These are phyloP conservation scores for Collichthys lucidus DNA, from an alignment of 2,113 vertebrate genomes.

Conservation along the genomic window DNA sequence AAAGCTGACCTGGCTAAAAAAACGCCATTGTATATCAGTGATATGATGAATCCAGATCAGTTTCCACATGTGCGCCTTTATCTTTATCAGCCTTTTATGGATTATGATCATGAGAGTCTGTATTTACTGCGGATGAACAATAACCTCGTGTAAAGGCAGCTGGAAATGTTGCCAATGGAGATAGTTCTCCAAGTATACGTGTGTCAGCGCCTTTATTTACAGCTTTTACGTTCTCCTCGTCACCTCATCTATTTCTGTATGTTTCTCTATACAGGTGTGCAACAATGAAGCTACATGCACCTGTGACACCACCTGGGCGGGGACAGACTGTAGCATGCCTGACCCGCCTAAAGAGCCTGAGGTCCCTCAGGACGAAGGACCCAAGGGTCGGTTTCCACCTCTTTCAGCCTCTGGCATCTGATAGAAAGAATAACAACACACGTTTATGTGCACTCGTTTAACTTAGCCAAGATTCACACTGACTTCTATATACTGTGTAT, in stretches of 20 bases:
- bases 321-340: constrained; percentile 98
- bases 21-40: background rate
- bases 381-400: constrained; percentile 93
- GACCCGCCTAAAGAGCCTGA: constrained; percentile 90
- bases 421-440: constrained; percentile 33
- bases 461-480: constrained; percentile 22
- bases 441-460: constrained; percentile 14
- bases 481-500: constrained; percentile 28
- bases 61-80: background rate
- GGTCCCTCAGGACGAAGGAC: constrained; percentile 89
- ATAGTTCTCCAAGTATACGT: constrained; percentile 6
- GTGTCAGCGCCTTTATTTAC: constrained; percentile 37
- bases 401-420: constrained; percentile 24
- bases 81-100: background rate
- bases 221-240: background rate
- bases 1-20: background rate
- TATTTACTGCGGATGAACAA: background rate
- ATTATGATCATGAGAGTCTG: background rate
- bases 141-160: background rate
- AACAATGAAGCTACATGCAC: constrained; percentile 99
- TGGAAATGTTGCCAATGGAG: background rate
- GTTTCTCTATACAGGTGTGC: constrained; percentile 87
- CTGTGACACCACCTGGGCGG: constrained; percentile 95
- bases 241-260: constrained; percentile 38
- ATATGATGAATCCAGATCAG: background rate